Percentiles rank a stretch among this genome's conserved stretches.
These are phyloP conservation scores for Pogonocherus hispidulus DNA, from an alignment of 2,888 invertebrate genomes.

Conservation along the genomic window DNA sequence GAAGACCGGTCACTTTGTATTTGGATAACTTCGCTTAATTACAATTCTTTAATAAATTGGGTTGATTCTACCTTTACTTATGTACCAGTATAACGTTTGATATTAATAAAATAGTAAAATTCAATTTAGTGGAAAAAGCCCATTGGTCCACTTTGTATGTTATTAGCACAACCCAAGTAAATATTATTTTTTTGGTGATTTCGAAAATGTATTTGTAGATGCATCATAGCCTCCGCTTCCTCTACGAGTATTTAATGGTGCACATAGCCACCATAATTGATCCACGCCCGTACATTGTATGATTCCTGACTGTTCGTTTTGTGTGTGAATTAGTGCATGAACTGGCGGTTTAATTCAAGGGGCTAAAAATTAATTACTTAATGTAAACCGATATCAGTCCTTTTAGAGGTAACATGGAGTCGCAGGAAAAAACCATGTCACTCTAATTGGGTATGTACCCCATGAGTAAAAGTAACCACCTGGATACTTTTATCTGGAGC, in stretches of 20 bases:
- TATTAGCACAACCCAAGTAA: no score
- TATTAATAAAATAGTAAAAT: no score
- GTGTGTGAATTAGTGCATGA: constrained; percentile 59
- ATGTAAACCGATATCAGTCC: neutral
- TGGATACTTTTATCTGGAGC: neutral
- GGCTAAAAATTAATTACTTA: constrained; percentile 35
- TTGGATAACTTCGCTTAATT: no score
- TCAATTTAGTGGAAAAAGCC: no score
- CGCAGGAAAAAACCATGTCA: neutral
- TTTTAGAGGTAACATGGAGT: neutral
- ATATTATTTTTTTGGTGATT: no score
- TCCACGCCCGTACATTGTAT: constrained; percentile 13
- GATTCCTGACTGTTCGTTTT: neutral
- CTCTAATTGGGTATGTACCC: neutral
- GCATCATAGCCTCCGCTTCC: no score
- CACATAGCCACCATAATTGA: neutral
- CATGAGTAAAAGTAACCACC: neutral
- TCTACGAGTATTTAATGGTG: neutral
- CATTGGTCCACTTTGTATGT: no score
- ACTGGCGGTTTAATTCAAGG: constrained; percentile 55
- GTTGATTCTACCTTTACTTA: no score
- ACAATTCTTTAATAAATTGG: no score
- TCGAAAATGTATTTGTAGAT: no score
- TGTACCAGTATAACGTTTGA: no score
- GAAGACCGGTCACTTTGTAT: no score